Base-by-base conservation (phyloP, 92 coral and sea anemone species). In the Phenganax stokvisi region DNA sequence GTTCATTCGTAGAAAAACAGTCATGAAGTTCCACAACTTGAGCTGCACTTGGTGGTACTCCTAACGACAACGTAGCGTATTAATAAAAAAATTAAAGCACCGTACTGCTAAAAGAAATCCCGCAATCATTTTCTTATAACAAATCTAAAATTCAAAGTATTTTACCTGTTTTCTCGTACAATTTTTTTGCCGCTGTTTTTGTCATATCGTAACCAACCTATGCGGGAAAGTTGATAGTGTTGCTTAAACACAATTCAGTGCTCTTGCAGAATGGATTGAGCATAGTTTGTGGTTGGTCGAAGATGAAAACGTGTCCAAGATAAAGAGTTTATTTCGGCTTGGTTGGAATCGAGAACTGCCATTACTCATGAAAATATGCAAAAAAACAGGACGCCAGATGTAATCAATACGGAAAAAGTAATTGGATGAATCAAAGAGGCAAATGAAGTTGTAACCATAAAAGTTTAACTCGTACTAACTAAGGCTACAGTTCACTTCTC, bases 171-270 rank as follows among this genome's bases (percentile, higher is more conserved):
- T 94, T 94, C 12, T 81, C 67, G 74, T 87, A 92, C 11, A 94
- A 80, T 59, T 88, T 92, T 27, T 86, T 71, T 13, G 98, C 87
- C 75, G 97, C 96, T 12, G 89, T 72, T 74, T 92, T 94, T 1
- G 98, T 91, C 98, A 94, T 94, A 65, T 94, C 98, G 74, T 90
- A 94, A 30, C 98, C 98, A 85, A 94, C 98, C 98, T 94, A 57
- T 11, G 82, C 44, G 20, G 13, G 59, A 55, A 60, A 17, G 56
- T 11, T 37, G 51, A 7, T 30, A 6, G 8, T 17, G 6, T 56
- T 8, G 66, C 61, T 28, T 28, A 27, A 52, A 10, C 12, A 74
- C 15, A 15, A 10, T 30, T 17, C 80, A 61, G 30, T 27, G 6
- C 72, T 75, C 9, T 75, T 7, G 56, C 16, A 76, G 31, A 74